Conservation (phyloP, 2,797 vertebrate species). For the Pseudocheirus occidentalis region DNA sequence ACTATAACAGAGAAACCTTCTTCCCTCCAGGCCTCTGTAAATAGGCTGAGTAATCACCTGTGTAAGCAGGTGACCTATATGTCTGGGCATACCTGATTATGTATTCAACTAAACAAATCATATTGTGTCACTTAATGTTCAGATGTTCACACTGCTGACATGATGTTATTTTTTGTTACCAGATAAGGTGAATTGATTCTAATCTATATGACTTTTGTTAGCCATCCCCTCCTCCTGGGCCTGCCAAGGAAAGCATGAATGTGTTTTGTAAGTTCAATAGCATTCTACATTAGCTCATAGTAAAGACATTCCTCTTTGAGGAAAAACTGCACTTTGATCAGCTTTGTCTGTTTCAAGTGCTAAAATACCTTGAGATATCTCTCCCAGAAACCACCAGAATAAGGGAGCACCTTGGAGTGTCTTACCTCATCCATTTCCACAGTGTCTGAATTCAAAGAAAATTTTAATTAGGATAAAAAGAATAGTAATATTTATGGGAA, state of each 20-base stretch:
- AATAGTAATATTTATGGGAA: rapidly evolving
- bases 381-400: not conserved
- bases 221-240: conserved; percentile 59
- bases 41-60: conserved; percentile 70
- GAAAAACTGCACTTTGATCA: not conserved
- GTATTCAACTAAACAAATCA: conserved; percentile 80
- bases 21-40: conserved; percentile 58
- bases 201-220: conserved; percentile 76
- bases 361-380: not conserved
- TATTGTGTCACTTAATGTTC: conserved; percentile 57
- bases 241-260: conserved; percentile 62
- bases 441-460: conserved; percentile 47
- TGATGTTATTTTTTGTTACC: conserved; percentile 71
- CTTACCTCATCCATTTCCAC: conserved; percentile 39
- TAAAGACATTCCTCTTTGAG: conserved; percentile 37
- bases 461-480: not conserved
- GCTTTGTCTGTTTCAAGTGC: conserved; percentile 18
- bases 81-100: conserved; percentile 73
- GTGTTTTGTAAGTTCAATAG: conserved; percentile 61
- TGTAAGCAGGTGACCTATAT: conserved; percentile 76
- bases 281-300: conserved; percentile 53
- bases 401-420: not conserved
- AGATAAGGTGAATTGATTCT: conserved; percentile 77
- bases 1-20: conserved; percentile 25
- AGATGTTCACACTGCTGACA: conserved; percentile 70